Evolutionary conservation across 2,113 vertebrate species (phyloP).

Genomic region (Stigmatopora argus): DNA sequence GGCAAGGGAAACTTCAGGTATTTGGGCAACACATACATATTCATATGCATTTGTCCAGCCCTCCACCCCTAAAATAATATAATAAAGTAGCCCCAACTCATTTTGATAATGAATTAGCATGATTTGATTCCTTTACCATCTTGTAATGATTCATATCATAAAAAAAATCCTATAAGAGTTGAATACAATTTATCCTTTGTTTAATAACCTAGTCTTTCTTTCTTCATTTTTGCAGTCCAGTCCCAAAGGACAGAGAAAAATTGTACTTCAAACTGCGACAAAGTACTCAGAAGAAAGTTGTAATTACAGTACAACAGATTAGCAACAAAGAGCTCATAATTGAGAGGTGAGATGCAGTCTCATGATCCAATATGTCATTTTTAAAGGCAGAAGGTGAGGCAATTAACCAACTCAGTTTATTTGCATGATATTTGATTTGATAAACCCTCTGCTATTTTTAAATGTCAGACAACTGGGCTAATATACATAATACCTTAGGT

Average conservation of each 20-base stretch:
- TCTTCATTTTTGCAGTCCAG: conserved; percentile 70
- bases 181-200: not conserved
- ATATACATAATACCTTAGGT: not conserved
- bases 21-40: not conserved
- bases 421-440: not conserved
- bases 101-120: not conserved
- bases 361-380: not conserved
- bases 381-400: not conserved
- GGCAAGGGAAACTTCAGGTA: conserved; percentile 97
- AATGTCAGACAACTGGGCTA: not conserved
- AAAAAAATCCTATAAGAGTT: conserved; percentile 13
- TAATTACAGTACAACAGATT: conserved; percentile 89
- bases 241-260: conserved; percentile 96
- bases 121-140: not conserved
- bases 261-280: conserved; percentile 96
- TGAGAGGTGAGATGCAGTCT: conserved; percentile 78
- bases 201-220: not conserved
- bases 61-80: not conserved
- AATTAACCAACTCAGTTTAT: not conserved
- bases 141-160: not conserved
- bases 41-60: not conserved
- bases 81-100: not conserved
- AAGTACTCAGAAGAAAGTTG: conserved; percentile 88
- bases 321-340: conserved; percentile 92
- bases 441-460: not conserved